Conservation (phyloP, 2,888 invertebrate genomes). For the Exocentrus adspersus region DNA sequence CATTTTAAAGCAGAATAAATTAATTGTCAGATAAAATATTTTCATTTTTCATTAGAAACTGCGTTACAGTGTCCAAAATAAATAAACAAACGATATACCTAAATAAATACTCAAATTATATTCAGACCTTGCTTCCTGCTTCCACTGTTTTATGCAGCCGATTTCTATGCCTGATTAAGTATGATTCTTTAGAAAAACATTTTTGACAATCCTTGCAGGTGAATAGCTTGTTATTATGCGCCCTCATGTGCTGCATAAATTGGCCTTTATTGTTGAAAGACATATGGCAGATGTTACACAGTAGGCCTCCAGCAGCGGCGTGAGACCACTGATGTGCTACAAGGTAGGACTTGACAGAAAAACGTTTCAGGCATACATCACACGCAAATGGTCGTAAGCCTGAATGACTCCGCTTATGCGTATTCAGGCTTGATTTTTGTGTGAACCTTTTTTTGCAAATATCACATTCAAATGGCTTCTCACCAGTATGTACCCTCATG, state of each 20-base stretch:
- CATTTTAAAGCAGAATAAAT: no score
- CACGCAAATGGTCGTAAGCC: conserved; percentile 83
- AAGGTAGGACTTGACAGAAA: conserved; percentile 84
- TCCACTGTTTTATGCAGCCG: conserved; percentile 71
- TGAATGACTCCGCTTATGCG: conserved; percentile 83
- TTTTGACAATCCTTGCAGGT: conserved; percentile 80
- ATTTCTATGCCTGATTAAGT: conserved; percentile 81
- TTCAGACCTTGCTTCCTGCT: no score
- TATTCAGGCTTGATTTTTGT: conserved; percentile 84
- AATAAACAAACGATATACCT: no score
- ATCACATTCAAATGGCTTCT: conserved; percentile 79
- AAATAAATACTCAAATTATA: no score
- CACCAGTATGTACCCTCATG: conserved; percentile 83
- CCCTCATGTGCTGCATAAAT: conserved; percentile 80
- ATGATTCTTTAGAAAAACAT: conserved; percentile 80
- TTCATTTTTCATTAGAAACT: no score
- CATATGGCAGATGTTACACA: conserved; percentile 78
- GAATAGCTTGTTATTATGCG: conserved; percentile 76
- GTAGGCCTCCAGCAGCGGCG: conserved; percentile 74
- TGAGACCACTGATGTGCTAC: conserved; percentile 85
- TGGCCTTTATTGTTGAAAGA: conserved; percentile 80
- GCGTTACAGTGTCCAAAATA: no score
- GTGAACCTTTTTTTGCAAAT: conserved; percentile 81
- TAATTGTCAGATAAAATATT: no score
- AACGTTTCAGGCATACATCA: conserved; percentile 82